phyloP scores from a whole-genome alignment of 2,888 invertebrate genomes.

The Eilema depressum region DNA sequence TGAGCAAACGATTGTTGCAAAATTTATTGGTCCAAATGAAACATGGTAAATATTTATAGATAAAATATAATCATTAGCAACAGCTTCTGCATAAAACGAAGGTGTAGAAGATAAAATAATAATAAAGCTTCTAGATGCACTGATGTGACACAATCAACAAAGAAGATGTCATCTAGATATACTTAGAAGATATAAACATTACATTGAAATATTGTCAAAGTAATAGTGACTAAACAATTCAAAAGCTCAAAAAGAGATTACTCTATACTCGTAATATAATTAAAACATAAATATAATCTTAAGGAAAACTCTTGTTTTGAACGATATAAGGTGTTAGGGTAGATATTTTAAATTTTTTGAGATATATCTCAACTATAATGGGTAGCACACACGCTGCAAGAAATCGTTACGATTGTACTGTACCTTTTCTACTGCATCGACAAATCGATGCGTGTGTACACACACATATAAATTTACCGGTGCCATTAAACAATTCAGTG shows the following conservation, averaged over 20 bases:
- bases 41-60: slow-evolving; percentile 55
- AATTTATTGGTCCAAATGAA: slow-evolving; percentile 65
- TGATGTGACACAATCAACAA: slow-evolving; percentile 39
- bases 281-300: too few species aligned
- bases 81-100: slow-evolving; percentile 56
- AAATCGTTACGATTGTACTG: background rate
- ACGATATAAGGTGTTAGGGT: too few species aligned
- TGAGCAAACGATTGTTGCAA: slow-evolving; percentile 12
- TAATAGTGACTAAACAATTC: slow-evolving; percentile 12
- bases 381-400: background rate
- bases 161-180: slow-evolving; percentile 30
- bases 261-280: too few species aligned
- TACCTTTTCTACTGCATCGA: background rate
- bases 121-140: slow-evolving; percentile 50
- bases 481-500: too few species aligned
- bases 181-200: slow-evolving; percentile 26
- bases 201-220: slow-evolving; percentile 60
- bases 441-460: background rate
- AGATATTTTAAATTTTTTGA: too few species aligned
- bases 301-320: too few species aligned
- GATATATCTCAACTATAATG: too few species aligned
- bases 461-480: background rate
- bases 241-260: background rate
- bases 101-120: slow-evolving; percentile 36
- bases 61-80: slow-evolving; percentile 50